Conservation (phyloP, 2,113 vertebrate species). For the Sterna hirundo region DNA sequence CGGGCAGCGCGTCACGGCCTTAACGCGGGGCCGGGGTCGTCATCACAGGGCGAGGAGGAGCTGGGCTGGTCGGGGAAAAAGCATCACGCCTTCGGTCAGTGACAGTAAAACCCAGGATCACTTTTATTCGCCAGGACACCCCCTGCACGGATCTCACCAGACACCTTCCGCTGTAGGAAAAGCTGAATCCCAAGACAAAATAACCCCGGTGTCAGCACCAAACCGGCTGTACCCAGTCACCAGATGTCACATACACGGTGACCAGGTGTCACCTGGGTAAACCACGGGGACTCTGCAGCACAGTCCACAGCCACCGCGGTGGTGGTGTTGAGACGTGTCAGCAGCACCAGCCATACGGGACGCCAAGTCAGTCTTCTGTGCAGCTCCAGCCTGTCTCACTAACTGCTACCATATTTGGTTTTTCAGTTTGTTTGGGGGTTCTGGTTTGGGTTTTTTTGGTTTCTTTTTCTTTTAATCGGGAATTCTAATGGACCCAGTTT, state of each 20-base stretch:
- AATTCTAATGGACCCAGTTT: neutral
- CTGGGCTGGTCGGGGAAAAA: neutral
- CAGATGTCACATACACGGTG: neutral
- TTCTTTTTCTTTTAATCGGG: neutral
- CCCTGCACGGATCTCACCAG: rapidly evolving
- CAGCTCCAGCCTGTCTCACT: neutral
- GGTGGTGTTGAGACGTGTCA: too few species aligned
- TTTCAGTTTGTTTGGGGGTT: too few species aligned
- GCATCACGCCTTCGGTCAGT: neutral
- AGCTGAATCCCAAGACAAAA: neutral
- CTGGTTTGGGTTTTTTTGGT: too few species aligned
- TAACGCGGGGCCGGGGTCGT: neutral
- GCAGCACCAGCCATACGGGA: neutral
- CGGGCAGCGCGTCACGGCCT: neutral
- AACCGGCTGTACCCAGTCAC: neutral
- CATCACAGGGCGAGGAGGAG: neutral
- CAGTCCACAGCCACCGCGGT: too few species aligned
- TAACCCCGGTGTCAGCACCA: neutral
- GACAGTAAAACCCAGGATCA: neutral
- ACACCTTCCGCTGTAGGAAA: neutral
- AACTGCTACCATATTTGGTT: neutral
- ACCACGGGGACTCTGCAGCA: too few species aligned
- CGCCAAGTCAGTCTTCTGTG: neutral
- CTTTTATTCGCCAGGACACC: rapidly evolving
- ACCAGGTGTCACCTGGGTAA: neutral